These are phyloP conservation scores for Papilio elwesi DNA, from an alignment of 2,888 invertebrate genomes.

Conservation along the genomic window DNA sequence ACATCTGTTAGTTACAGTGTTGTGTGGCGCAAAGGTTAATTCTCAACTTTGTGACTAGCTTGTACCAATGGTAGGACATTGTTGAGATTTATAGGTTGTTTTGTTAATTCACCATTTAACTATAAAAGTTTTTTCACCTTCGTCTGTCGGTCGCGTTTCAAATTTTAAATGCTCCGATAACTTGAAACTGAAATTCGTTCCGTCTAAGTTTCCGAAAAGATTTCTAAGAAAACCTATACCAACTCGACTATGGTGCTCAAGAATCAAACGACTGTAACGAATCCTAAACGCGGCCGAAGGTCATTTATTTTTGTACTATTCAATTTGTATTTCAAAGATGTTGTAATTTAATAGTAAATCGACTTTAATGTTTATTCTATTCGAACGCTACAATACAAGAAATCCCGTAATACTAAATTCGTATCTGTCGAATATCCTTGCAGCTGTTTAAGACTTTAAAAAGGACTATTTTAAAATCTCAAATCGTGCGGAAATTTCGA, in stretches of 20 bases:
- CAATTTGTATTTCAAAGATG: conserved; percentile 30
- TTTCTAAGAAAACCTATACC: conserved; percentile 33
- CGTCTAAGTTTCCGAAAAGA: conserved; percentile 25
- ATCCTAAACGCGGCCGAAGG: conserved; percentile 33
- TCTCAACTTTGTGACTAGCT: conserved; percentile 64
- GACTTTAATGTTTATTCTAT: conserved; percentile 25
- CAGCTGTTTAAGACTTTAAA: neutral
- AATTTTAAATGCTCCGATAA: conserved; percentile 37
- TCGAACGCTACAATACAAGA: conserved; percentile 17
- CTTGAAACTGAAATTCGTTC: conserved; percentile 35
- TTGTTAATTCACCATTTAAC: conserved; percentile 50
- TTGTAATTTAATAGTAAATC: conserved; percentile 1
- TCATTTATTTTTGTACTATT: conserved; percentile 35
- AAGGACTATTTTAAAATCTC: conserved; percentile 1
- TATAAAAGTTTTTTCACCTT: conserved; percentile 32
- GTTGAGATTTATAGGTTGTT: conserved; percentile 53
- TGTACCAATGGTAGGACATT: conserved; percentile 52
- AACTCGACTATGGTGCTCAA: conserved; percentile 15
- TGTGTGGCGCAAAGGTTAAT: conserved; percentile 65
- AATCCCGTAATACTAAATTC: conserved; percentile 29
- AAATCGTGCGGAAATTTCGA: conserved; percentile 12
- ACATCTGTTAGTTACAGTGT: conserved; percentile 55
- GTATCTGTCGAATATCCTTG: neutral
- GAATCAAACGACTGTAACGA: conserved; percentile 31
- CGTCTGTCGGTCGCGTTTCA: conserved; percentile 44